Evolutionary conservation across 37 sponge, comb jelly and placozoan species (phyloP).

Genomic region (Cliona cf. orientalis): DNA sequence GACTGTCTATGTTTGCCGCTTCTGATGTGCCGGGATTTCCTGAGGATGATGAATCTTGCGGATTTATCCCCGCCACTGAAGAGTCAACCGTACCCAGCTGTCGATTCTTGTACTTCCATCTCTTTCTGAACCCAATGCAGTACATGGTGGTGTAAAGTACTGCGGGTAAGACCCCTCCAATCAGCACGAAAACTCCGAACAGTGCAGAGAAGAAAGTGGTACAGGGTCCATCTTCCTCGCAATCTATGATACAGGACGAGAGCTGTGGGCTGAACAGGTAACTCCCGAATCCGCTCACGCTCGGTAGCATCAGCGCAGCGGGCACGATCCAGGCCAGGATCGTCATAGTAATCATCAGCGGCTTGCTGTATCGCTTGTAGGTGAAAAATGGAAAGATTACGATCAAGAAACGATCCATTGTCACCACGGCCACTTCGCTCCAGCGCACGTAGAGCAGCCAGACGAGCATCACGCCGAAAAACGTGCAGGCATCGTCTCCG

Average conservation of each 20-base stretch:
- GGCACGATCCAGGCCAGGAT: constrained; percentile 15
- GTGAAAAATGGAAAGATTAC: constrained; percentile 10
- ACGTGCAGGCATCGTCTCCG: constrained; percentile 15
- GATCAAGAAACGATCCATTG: constrained; percentile 18
- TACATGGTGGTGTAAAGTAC: constrained; percentile 14
- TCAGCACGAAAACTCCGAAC: background rate
- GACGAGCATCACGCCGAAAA: background rate
- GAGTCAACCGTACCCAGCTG: constrained; percentile 13
- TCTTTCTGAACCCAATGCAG: constrained; percentile 3
- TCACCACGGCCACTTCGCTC: background rate
- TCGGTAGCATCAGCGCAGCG: background rate
- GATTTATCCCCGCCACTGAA: background rate
- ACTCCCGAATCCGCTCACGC: background rate
- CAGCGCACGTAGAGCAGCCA: constrained; percentile 14
- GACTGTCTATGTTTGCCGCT: too few relatives aligned
- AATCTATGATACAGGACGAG: constrained; percentile 16
- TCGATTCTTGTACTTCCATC: background rate
- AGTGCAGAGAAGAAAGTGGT: background rate
- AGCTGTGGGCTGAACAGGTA: constrained; percentile 2
- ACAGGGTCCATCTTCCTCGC: background rate
- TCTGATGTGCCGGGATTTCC: background rate
- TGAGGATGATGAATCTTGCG: background rate
- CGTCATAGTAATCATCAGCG: constrained; percentile 8
- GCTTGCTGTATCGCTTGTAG: constrained; percentile 32
- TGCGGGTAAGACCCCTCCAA: constrained; percentile 30